Conservation (phyloP, 2,888 invertebrate genomes). For the Athripsodes cinereus region DNA sequence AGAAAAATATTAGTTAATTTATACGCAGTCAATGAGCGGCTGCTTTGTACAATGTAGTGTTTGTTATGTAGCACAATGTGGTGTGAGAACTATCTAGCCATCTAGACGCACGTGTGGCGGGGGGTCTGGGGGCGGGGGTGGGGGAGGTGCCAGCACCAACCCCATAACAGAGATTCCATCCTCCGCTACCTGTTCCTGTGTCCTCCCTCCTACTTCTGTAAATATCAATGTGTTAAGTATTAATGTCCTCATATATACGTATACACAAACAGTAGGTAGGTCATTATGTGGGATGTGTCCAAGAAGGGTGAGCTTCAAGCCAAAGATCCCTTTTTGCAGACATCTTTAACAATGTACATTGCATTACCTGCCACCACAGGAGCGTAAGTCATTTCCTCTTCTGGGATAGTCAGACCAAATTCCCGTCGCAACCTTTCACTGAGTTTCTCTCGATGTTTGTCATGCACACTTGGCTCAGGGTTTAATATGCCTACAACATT, state of each 20-base stretch:
- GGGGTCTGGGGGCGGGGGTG: not conserved
- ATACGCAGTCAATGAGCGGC: not conserved
- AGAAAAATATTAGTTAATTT: not conserved
- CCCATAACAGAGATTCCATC: not conserved
- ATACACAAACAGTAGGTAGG: no score
- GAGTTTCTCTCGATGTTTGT: constrained; percentile 81
- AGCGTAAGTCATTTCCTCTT: constrained; percentile 60
- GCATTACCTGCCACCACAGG: no score
- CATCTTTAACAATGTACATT: no score
- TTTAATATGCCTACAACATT: constrained; percentile 60
- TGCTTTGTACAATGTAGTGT: not conserved
- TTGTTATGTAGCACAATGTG: not conserved
- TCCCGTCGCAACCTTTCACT: constrained; percentile 77
- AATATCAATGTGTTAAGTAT: no score
- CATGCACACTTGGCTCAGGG: constrained; percentile 78
- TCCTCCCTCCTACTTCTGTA: no score
- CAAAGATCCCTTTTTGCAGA: no score
- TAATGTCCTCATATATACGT: no score
- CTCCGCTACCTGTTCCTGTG: not conserved
- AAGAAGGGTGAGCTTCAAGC: no score
- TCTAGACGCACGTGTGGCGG: not conserved
- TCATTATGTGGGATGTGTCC: no score
- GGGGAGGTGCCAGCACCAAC: not conserved
- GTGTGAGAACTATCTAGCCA: not conserved
- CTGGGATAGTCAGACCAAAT: constrained; percentile 67